phyloP scores from a whole-genome alignment of 2,888 invertebrate genomes.

The Drosophila birchii region DNA sequence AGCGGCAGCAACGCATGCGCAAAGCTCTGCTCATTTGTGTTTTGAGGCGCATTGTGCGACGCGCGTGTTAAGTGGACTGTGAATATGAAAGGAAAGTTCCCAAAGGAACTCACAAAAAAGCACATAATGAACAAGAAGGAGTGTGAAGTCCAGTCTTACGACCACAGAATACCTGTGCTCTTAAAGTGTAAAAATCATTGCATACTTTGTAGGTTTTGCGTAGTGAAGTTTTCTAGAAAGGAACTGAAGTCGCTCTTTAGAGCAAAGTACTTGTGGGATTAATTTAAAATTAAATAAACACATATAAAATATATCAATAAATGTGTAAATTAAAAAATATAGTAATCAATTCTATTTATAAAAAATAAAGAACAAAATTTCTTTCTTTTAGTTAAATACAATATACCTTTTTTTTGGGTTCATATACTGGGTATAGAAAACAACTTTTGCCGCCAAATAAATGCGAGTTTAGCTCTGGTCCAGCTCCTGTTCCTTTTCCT shows the following conservation, averaged over 20 bases:
- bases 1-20: conserved; percentile 43
- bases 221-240: too few relatives aligned
- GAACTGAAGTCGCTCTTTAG: not conserved
- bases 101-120: conserved; percentile 38
- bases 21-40: conserved; percentile 73
- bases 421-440: conserved; percentile 1
- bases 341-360: not conserved
- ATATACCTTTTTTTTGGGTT: not conserved
- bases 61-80: conserved; percentile 82
- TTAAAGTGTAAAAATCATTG: not conserved
- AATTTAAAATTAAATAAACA: too few relatives aligned
- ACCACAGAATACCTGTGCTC: not conserved
- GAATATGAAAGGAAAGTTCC: conserved; percentile 82
- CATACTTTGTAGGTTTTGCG: not conserved
- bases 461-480: conserved; percentile 56
- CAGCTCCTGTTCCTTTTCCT: conserved; percentile 1
- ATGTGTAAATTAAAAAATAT: not conserved
- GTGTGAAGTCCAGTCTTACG: not conserved
- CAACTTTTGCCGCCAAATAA: conserved; percentile 77
- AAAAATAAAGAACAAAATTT: not conserved
- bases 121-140: not conserved
- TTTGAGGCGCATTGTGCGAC: conserved; percentile 81
- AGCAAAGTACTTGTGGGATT: too few relatives aligned
- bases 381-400: not conserved
- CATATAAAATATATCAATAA: not conserved